These are phyloP conservation scores for Setophaga petechia DNA, from an alignment of 2,113 vertebrate genomes.

Conservation along the genomic window DNA sequence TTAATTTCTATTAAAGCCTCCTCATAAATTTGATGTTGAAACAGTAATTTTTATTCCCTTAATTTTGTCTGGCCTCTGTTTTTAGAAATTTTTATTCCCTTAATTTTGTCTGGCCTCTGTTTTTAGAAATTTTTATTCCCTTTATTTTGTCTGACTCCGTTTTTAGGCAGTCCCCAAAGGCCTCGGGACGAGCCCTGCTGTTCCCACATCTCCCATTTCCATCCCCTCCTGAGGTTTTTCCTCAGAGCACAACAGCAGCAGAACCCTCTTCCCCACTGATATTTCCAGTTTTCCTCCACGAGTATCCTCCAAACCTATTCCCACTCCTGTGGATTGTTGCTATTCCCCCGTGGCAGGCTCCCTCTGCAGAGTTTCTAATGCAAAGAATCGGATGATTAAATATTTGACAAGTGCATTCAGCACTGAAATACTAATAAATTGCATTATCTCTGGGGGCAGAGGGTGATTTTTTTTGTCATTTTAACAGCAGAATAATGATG, in stretches of 20 bases:
- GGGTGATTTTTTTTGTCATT: constrained; percentile 34
- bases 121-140: no score
- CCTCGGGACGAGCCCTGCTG: neutral
- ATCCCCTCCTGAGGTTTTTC: neutral
- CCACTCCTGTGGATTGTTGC: neutral
- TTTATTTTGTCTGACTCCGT: neutral
- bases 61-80: neutral
- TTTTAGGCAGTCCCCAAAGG: neutral
- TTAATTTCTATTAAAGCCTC: no score
- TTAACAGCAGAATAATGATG: neutral
- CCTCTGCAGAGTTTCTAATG: neutral
- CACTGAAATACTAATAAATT: constrained; percentile 33
- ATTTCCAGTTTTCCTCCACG: neutral
- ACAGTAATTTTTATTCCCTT: no score
- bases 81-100: no score
- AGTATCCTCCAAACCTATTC: neutral
- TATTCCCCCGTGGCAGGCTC: constrained; percentile 22
- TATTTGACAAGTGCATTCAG: constrained; percentile 33
- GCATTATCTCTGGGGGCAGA: neutral
- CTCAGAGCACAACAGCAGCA: neutral
- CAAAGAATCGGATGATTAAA: constrained; percentile 13
- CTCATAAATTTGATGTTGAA: no score
- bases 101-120: neutral
- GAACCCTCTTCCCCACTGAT: neutral
- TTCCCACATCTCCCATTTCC: neutral